These are phyloP conservation scores for Crotalus helleri DNA, from an alignment of 2,113 vertebrate species.

Conservation along the genomic window DNA sequence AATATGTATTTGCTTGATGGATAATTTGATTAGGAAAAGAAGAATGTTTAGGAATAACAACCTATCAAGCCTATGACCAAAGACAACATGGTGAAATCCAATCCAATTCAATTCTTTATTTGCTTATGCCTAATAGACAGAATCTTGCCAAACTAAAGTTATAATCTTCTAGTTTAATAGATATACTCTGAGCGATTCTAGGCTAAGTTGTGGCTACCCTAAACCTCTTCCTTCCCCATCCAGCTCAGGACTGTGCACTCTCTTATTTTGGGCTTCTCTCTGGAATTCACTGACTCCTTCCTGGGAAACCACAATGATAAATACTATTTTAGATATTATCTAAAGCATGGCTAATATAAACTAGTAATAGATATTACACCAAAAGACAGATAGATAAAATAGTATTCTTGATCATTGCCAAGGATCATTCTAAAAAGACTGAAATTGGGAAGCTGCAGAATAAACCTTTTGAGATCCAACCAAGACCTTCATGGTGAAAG, in stretches of 20 bases:
- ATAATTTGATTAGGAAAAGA: background rate
- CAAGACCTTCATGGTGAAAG: background rate
- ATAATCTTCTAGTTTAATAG: background rate
- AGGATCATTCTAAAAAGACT: background rate
- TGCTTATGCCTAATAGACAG: background rate
- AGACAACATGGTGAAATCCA: background rate
- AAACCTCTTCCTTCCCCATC: background rate
- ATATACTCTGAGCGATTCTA: background rate
- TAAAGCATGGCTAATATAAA: background rate
- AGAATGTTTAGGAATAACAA: background rate
- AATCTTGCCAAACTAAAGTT: background rate
- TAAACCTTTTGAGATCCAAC: background rate
- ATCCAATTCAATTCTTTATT: background rate
- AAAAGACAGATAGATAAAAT: background rate
- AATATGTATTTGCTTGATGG: background rate
- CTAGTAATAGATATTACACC: background rate
- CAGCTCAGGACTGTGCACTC: background rate
- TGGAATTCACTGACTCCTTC: background rate
- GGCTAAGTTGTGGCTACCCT: background rate
- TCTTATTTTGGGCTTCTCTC: background rate
- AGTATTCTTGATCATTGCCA: background rate
- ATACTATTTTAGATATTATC: background rate
- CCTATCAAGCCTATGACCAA: background rate
- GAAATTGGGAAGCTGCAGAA: background rate
- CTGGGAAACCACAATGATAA: background rate